Evolutionary conservation across 2,113 vertebrate species (phyloP).

Genomic region (Aegypius monachus): DNA sequence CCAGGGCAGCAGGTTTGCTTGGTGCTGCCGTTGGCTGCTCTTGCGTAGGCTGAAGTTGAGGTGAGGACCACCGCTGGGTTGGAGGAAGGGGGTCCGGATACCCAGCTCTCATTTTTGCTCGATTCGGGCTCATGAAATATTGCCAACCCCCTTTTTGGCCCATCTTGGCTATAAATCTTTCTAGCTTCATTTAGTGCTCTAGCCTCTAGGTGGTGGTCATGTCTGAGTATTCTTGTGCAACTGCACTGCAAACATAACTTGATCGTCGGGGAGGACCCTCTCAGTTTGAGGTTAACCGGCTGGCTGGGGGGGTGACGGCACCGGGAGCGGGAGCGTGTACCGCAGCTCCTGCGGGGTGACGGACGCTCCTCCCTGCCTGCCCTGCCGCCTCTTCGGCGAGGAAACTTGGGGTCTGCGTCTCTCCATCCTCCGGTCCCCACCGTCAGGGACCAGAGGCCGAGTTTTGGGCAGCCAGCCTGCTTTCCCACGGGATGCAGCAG

Average conservation of each 20-base stretch:
- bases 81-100: background rate
- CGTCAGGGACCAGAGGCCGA: background rate
- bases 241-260: background rate
- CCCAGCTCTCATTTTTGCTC: background rate
- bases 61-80: background rate
- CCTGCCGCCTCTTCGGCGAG: fast-evolving
- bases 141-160: background rate
- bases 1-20: background rate
- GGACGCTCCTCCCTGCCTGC: background rate
- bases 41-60: background rate
- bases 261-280: background rate
- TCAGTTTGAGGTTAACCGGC: background rate
- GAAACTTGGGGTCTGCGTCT: fast-evolving
- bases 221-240: background rate
- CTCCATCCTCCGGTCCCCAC: background rate
- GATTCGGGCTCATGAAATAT: fast-evolving
- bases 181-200: background rate
- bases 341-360: background rate
- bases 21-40: background rate
- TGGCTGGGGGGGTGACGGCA: fast-evolving
- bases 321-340: fast-evolving
- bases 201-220: constrained; percentile 5
- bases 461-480: background rate
- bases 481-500: background rate
- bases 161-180: background rate